phyloP scores from a whole-genome alignment of 2,888 invertebrate genomes.

The Parnassius orleans region DNA sequence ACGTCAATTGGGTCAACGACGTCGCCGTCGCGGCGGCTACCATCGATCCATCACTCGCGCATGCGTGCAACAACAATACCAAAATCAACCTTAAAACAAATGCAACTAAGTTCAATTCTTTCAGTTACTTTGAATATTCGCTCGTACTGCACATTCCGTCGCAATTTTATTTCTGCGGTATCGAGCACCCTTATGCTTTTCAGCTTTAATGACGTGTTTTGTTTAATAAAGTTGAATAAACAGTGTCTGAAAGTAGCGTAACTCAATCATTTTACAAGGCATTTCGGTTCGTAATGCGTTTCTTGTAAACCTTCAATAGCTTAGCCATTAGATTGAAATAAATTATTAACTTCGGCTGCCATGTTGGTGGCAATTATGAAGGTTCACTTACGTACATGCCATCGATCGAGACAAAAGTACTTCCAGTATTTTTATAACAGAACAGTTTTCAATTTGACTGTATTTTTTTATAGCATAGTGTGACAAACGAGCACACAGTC shows the following conservation, averaged over 20 bases:
- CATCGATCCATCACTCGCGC: conserved; percentile 69
- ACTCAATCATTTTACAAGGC: conserved; percentile 6
- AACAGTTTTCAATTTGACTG: too few species aligned
- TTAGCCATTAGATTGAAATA: not conserved
- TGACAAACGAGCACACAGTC: too few species aligned
- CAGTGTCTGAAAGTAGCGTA: not conserved
- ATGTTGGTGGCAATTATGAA: not conserved
- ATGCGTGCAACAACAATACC: conserved; percentile 43
- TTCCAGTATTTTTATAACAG: too few species aligned
- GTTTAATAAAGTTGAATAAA: conserved; percentile 10
- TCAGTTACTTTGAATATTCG: conserved; percentile 9
- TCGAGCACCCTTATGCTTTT: conserved; percentile 29
- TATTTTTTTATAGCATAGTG: too few species aligned
- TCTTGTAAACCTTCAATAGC: not conserved
- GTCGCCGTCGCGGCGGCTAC: conserved; percentile 57
- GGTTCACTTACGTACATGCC: not conserved
- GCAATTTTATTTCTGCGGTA: conserved; percentile 16
- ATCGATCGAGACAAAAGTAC: too few species aligned
- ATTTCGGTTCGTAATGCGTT: conserved; percentile 23
- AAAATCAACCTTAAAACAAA: conserved; percentile 30
- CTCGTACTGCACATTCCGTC: conserved; percentile 32
- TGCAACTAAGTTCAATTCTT: conserved; percentile 26
- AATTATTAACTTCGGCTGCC: not conserved
- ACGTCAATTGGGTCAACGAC: conserved; percentile 66
- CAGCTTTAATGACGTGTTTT: conserved; percentile 28